Percentiles rank a stretch among this genome's conserved stretches.
Conservation (phyloP, 1,140 invertebrate species). For the Pogonomyrmex barbatus region DNA sequence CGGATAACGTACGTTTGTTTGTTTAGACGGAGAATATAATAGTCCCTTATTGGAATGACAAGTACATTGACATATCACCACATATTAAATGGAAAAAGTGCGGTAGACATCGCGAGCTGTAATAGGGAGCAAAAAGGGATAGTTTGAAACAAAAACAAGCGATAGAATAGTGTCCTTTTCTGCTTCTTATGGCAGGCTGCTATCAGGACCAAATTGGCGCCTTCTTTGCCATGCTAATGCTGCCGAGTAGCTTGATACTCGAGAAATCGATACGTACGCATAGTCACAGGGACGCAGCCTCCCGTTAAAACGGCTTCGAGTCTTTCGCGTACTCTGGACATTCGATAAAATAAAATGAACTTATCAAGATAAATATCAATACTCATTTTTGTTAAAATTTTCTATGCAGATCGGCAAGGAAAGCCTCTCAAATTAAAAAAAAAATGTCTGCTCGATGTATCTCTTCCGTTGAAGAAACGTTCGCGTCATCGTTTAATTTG, state of each 20-base stretch:
- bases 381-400: background rate
- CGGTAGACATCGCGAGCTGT: background rate
- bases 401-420: no score
- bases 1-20: conserved; percentile 22
- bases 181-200: conserved; percentile 13
- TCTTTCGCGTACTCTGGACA: background rate
- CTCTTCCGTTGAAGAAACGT: background rate
- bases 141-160: conserved; percentile 22
- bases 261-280: conserved; percentile 73
- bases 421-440: background rate
- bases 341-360: background rate
- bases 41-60: background rate
- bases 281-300: conserved; percentile 69
- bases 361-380: background rate
- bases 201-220: conserved; percentile 77
- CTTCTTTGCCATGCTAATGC: conserved; percentile 79
- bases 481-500: background rate
- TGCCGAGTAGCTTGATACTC: conserved; percentile 49
- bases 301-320: conserved; percentile 47
- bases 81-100: conserved; percentile 10
- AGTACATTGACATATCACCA: background rate
- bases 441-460: background rate
- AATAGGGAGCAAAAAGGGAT: background rate
- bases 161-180: conserved; percentile 46
- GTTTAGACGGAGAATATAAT: conserved; percentile 3